These are phyloP conservation scores for Ormyrus pomaceus DNA, from an alignment of 2,888 invertebrate species.

Conservation along the genomic window DNA sequence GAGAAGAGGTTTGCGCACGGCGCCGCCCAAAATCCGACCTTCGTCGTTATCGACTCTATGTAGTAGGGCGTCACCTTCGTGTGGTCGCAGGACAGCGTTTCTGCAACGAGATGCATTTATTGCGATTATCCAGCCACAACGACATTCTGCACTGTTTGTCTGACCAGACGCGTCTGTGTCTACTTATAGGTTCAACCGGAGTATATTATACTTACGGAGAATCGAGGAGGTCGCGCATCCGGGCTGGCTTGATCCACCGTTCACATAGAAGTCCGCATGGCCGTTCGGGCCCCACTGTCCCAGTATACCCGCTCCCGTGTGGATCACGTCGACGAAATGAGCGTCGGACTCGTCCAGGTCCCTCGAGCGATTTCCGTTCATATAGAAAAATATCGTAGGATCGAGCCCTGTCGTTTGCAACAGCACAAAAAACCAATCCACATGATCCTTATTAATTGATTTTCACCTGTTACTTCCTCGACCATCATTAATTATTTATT, in stretches of 20 bases:
- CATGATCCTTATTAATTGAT: constrained; percentile 50
- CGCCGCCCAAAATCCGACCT: constrained; percentile 89
- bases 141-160: too few species aligned
- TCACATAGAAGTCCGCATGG: constrained; percentile 92
- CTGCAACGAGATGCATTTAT: constrained; percentile 73
- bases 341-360: constrained; percentile 89
- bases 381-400: constrained; percentile 90
- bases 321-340: constrained; percentile 88
- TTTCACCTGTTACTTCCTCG: constrained; percentile 2
- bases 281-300: constrained; percentile 94
- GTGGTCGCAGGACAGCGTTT: constrained; percentile 92
- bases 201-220: constrained; percentile 81
- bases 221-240: constrained; percentile 89
- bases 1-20: constrained; percentile 89
- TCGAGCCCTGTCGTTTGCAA: constrained; percentile 80
- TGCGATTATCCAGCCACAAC: too few species aligned
- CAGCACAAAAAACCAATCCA: constrained; percentile 48
- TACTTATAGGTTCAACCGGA: too few species aligned
- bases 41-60: constrained; percentile 90
- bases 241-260: constrained; percentile 92
- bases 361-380: constrained; percentile 87
- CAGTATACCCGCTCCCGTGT: constrained; percentile 91
- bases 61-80: constrained; percentile 94
- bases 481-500: not conserved
- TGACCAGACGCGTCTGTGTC: too few species aligned